Evolutionary conservation across 2,113 vertebrate genomes (phyloP).

Genomic region (Lathamus discolor): DNA sequence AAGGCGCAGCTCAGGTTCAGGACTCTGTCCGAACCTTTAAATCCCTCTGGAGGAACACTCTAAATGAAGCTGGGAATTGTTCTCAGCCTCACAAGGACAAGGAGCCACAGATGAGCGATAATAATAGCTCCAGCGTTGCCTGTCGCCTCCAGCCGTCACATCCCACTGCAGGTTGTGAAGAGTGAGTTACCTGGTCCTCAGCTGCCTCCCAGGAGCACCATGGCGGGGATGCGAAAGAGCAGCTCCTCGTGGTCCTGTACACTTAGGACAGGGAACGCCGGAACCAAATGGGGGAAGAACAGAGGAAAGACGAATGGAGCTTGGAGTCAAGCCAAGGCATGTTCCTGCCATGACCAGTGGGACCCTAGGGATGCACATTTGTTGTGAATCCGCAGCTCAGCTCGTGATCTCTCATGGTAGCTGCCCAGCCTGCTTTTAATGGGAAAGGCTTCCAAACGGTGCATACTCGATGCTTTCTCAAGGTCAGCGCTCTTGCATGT

Average conservation of each 20-base stretch:
- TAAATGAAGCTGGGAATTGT: conserved; percentile 52
- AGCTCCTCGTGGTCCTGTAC: background rate
- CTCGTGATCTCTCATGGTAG: background rate
- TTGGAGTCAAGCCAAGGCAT: background rate
- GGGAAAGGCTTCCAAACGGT: background rate
- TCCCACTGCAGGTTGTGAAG: background rate
- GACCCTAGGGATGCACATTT: background rate
- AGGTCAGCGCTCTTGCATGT: background rate
- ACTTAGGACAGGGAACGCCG: background rate
- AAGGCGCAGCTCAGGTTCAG: conserved; percentile 48
- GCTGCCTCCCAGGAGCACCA: background rate
- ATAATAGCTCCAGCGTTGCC: conserved; percentile 36
- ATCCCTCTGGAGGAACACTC: conserved; percentile 27
- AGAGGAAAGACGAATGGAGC: background rate
- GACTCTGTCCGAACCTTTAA: conserved; percentile 34
- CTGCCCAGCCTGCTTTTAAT: background rate
- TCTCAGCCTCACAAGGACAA: conserved; percentile 38
- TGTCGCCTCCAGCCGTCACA: rapidly evolving
- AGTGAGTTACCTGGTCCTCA: background rate
- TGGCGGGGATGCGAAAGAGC: background rate
- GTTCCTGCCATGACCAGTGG: background rate
- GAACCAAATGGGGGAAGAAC: background rate
- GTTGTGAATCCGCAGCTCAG: background rate
- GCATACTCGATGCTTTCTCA: background rate
- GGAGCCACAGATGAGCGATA: background rate